These are phyloP conservation scores for Novumbra hubbsi DNA, from an alignment of 2,797 vertebrate species.

Conservation along the genomic window DNA sequence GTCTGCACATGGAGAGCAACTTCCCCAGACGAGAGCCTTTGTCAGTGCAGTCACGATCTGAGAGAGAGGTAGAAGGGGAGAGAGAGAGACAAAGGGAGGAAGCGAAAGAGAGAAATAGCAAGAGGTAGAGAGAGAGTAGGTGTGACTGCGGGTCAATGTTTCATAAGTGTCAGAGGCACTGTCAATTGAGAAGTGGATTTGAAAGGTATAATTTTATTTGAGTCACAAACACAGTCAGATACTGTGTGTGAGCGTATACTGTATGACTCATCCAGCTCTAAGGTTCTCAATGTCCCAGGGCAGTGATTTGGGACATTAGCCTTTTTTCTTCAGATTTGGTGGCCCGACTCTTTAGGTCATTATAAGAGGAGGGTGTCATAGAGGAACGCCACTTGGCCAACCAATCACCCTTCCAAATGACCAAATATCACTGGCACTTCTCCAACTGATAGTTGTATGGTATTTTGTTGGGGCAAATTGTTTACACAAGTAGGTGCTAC, in stretches of 20 bases:
- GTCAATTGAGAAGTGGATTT: background rate
- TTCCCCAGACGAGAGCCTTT: constrained; percentile 76
- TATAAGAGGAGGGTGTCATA: no score
- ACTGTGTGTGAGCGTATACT: background rate
- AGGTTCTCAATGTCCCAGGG: background rate
- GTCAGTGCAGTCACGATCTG: constrained; percentile 78
- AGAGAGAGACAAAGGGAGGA: background rate
- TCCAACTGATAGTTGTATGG: no score
- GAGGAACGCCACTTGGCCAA: no score
- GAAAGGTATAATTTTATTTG: background rate
- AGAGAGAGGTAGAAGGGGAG: constrained; percentile 45
- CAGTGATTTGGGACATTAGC: no score
- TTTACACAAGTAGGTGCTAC: no score
- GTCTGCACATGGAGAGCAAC: constrained; percentile 78
- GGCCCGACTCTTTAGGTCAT: no score
- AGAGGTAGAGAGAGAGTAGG: background rate
- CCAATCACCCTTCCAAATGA: no score
- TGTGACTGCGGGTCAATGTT: background rate
- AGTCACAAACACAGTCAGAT: background rate
- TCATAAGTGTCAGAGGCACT: background rate
- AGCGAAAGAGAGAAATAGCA: background rate
- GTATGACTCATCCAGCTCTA: constrained; percentile 19
- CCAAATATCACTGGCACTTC: no score
- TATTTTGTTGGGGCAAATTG: no score
- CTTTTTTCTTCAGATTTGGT: no score